These are phyloP conservation scores for Drosophila nigritarsus DNA, from an alignment of 2,888 invertebrate species.

Conservation along the genomic window DNA sequence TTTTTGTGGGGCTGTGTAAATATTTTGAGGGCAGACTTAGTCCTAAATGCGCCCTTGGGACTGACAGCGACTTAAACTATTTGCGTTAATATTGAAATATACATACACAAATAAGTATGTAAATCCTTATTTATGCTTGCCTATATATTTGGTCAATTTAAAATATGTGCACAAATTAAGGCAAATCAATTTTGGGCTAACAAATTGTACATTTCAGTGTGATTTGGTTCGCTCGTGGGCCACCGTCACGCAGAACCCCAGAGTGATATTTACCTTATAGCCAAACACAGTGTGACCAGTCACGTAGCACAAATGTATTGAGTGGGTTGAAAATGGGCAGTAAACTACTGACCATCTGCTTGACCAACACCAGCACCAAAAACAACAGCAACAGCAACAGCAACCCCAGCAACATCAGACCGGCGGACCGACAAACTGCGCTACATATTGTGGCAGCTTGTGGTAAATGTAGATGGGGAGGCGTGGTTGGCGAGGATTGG, in stretches of 20 bases:
- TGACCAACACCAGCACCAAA: constrained; percentile 31
- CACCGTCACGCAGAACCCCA: constrained; percentile 46
- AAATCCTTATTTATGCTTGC: neutral
- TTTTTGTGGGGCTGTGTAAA: constrained; percentile 62
- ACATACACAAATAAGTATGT: neutral
- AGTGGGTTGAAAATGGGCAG: constrained; percentile 71
- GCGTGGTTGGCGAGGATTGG: constrained; percentile 7
- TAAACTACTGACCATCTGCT: constrained; percentile 71
- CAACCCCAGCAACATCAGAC: constrained; percentile 27
- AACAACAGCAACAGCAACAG: constrained; percentile 3
- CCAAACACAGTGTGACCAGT: constrained; percentile 66
- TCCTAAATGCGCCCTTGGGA: constrained; percentile 63
- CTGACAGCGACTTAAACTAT: constrained; percentile 44
- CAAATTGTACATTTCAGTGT: constrained; percentile 64
- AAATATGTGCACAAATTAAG: constrained; percentile 74
- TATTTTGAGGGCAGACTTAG: constrained; percentile 69
- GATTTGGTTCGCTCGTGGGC: constrained; percentile 54
- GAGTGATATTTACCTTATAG: constrained; percentile 37
- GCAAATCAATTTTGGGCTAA: constrained; percentile 72
- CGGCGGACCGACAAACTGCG: constrained; percentile 40
- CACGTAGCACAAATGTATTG: constrained; percentile 78
- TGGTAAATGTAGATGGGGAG: constrained; percentile 19
- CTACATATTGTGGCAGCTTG: constrained; percentile 58
- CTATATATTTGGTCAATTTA: constrained; percentile 52
- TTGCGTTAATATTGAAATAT: constrained; percentile 30